Evolutionary conservation across 2,113 vertebrate genomes (phyloP), one percentile per base, ranked within the genome.

Genomic region (Tetrao urogallus): DNA sequence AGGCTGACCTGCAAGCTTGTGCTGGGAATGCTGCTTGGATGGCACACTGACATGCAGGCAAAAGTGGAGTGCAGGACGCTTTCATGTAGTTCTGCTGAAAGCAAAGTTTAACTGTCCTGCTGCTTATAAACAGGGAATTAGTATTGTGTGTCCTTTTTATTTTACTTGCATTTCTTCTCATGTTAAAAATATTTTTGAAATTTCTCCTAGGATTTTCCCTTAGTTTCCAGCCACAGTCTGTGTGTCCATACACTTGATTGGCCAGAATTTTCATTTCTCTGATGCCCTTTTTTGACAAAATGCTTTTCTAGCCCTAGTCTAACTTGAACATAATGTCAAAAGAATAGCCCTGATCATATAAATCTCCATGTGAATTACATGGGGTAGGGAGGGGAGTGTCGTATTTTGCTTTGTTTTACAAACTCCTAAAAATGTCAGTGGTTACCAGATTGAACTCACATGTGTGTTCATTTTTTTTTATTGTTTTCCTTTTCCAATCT

Each of bases 401-500:
- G n/a, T 71, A 36, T 77, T 90, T 93, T 67, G 8, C 28, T 73
- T 70, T 32, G 50, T 5, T 32, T 83, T 86, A 76, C 80, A 91
- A 88, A 64, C 15, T 34, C 8, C 32, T 88, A 12, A 77, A 48
- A 88, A 88, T 72, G 32, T 64, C 50, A 58, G 0, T 34, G 11
- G 40, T 27, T 66, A 90, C 86, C 47, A 19, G 20, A 64, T 2
- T 60, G 79, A 91, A 58, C 77, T 88, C 47, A 56, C 1, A 0
- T 47, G 19, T 5, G 18, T 40, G 30, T 3, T 81, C 45, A 27
- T 67, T 50, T 27, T 78, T 82, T 57, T 70, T 54, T 71, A 32
- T n/a, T 82, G 61, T 76, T 88, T 89, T 84, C 19, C 6, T 88
- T 91, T 91, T 86, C 50, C 42, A 43, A 5, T 67, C 32, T 81